phyloP scores from a whole-genome alignment of 2,797 vertebrate genomes.

The Esox lucius region DNA sequence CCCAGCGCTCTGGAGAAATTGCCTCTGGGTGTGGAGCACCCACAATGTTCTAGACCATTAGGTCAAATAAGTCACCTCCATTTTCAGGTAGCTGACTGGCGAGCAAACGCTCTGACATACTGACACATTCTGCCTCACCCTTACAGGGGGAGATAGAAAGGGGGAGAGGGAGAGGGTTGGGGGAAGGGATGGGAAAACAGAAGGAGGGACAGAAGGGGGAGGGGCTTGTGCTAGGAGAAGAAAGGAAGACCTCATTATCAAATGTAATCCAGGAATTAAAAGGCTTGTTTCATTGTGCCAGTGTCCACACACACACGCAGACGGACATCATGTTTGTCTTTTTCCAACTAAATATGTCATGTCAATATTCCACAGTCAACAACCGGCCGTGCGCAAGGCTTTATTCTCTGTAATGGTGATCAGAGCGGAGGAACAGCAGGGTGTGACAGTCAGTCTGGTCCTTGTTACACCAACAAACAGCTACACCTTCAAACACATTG shows the following conservation, averaged over 20 bases:
- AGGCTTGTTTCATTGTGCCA: neutral
- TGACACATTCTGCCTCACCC: constrained; percentile 20
- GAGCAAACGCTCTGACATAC: constrained; percentile 69
- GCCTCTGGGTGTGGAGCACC: constrained; percentile 81
- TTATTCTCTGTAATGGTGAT: neutral
- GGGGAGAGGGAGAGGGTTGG: neutral
- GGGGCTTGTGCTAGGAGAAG: neutral
- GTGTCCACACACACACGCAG: constrained; percentile 10
- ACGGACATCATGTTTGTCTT: constrained; percentile 6
- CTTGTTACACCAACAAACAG: neutral
- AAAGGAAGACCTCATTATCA: neutral
- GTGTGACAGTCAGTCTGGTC: neutral
- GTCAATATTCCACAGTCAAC: neutral
- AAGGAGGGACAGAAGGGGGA: neutral
- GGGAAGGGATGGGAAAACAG: neutral
- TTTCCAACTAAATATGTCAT: neutral
- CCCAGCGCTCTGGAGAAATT: constrained; percentile 79
- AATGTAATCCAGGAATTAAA: neutral
- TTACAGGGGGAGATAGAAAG: neutral
- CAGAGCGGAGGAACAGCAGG: neutral
- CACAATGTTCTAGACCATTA: constrained; percentile 87
- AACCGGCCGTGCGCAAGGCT: neutral
- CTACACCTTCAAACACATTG: neutral
- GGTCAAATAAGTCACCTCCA: constrained; percentile 84
- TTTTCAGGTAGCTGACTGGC: constrained; percentile 78